Evolutionary conservation across 2,797 vertebrate species (phyloP).

Genomic region (Chaetophractus vellerosus): DNA sequence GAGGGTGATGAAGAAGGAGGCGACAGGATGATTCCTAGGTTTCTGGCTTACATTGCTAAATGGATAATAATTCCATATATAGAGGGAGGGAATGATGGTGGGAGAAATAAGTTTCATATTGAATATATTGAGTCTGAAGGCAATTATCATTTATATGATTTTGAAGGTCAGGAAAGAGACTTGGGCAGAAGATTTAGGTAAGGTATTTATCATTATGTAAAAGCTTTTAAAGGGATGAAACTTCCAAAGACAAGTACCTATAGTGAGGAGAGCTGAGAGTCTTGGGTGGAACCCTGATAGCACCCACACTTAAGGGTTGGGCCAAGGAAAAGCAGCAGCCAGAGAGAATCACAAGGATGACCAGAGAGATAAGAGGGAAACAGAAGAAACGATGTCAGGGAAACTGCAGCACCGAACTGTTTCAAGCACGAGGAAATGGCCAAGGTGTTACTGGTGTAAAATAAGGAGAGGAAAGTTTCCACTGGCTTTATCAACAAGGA

Average conservation of each 20-base stretch:
- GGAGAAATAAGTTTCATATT: not conserved
- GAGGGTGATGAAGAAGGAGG: not conserved
- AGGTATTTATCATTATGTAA: not conserved
- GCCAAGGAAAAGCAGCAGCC: not conserved
- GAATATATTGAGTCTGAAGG: not conserved
- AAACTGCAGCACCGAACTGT: not conserved
- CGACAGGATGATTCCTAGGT: not conserved
- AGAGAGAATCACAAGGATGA: not conserved
- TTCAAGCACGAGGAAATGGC: not conserved
- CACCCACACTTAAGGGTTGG: not conserved
- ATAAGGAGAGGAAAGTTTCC: not conserved
- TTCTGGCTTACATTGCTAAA: not conserved
- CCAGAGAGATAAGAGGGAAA: not conserved
- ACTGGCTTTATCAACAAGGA: not conserved
- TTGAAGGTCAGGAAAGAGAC: conserved; percentile 7
- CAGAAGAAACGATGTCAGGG: not conserved
- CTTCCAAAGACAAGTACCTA: not conserved
- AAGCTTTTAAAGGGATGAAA: not conserved
- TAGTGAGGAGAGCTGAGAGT: not conserved
- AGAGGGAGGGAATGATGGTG: not conserved
- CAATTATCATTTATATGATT: not conserved
- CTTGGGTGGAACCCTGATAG: not conserved
- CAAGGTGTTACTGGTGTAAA: not conserved
- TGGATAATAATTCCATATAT: not conserved
- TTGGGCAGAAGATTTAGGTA: not conserved